Evolutionary conservation across 2,888 invertebrate species (phyloP).

Genomic region (Elysia crispata): DNA sequence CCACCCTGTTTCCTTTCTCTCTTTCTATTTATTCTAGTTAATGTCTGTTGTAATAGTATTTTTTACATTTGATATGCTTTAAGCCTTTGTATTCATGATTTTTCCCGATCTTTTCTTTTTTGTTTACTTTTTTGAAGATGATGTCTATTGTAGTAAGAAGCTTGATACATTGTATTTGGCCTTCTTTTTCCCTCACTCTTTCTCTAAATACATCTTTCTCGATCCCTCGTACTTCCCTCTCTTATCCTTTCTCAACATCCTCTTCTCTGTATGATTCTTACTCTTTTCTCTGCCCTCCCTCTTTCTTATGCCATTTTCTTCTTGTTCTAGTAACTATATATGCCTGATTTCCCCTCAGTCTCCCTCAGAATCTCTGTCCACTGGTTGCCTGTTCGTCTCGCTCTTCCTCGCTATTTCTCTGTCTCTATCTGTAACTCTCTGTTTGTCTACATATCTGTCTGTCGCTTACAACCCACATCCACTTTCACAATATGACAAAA

Average conservation of each 20-base stretch:
- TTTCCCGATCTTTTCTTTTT: too few species aligned
- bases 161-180: too few species aligned
- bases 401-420: not conserved
- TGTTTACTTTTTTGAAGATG: too few species aligned
- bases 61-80: too few species aligned
- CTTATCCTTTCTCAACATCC: not conserved
- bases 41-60: too few species aligned
- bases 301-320: not conserved
- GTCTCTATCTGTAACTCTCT: conserved; percentile 9
- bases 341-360: not conserved
- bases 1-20: too few species aligned
- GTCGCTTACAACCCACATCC: too few species aligned
- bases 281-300: not conserved
- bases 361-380: not conserved
- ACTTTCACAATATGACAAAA: too few species aligned
- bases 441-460: too few species aligned
- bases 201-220: not conserved
- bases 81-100: too few species aligned
- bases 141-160: too few species aligned
- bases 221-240: not conserved
- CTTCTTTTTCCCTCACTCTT: not conserved
- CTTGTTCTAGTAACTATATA: not conserved
- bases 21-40: too few species aligned
- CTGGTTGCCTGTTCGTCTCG: not conserved
- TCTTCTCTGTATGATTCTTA: not conserved